Percentiles rank a stretch among this genome's conserved stretches.
phyloP scores from a whole-genome alignment of 2,888 invertebrate species.

The Arrhopalites spinosus region DNA sequence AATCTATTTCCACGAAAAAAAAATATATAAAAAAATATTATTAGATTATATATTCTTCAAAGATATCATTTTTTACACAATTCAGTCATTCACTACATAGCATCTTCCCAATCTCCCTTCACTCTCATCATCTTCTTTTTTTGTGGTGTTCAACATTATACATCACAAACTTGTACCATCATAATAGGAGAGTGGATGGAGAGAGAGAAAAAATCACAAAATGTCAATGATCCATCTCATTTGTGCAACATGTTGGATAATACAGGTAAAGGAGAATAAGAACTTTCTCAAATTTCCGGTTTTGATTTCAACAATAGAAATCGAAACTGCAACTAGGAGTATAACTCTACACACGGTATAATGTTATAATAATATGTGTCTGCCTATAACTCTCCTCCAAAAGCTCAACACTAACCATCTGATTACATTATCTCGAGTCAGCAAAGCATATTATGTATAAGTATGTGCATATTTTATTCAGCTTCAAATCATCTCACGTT shows the following conservation, averaged over 20 bases:
- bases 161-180: no score
- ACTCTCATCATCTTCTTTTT: no score
- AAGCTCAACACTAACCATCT: no score
- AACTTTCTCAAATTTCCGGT: conserved; percentile 38
- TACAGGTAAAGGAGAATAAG: background rate
- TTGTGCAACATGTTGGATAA: no score
- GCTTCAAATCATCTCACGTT: conserved; percentile 16
- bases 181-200: no score
- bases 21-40: background rate
- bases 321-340: conserved; percentile 17
- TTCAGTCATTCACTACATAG: no score
- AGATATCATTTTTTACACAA: background rate
- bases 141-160: no score
- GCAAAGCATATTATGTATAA: background rate
- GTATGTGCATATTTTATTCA: conserved; percentile 19
- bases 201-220: no score
- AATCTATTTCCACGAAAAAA: conserved; percentile 18
- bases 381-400: no score
- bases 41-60: background rate
- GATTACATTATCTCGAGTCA: background rate
- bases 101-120: no score
- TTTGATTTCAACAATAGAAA: conserved; percentile 35
- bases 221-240: no score
- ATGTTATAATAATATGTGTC: no score
- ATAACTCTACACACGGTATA: background rate